These are phyloP conservation scores for Lepus townsendii DNA, from an alignment of 2,797 vertebrate species.

Conservation along the genomic window DNA sequence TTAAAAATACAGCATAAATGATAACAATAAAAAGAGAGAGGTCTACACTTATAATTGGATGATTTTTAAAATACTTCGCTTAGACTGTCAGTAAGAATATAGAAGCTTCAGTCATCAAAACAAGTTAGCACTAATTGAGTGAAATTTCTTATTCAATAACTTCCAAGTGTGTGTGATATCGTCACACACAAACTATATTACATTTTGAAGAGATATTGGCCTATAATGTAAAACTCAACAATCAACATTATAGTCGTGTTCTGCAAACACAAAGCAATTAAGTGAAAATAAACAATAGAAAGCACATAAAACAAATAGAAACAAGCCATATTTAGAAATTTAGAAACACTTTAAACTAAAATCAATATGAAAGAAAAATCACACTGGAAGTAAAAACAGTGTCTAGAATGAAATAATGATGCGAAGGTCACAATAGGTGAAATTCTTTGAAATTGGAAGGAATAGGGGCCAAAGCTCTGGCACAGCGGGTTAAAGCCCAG, in stretches of 20 bases:
- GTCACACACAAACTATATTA: not conserved
- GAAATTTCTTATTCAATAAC: not conserved
- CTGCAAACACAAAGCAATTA: not conserved
- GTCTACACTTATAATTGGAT: not conserved
- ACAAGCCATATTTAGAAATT: not conserved
- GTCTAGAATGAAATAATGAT: not conserved
- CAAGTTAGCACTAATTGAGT: not conserved
- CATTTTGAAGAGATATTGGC: not conserved
- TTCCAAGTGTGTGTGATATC: not conserved
- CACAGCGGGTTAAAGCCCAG: too few relatives aligned
- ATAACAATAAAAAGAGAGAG: not conserved
- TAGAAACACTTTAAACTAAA: not conserved
- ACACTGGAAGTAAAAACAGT: not conserved
- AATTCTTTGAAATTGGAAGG: not conserved
- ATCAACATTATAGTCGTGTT: not conserved
- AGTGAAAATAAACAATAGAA: not conserved
- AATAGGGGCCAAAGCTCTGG: too few relatives aligned
- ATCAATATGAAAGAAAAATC: not conserved
- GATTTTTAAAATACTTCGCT: not conserved
- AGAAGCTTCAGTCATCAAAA: not conserved
- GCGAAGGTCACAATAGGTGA: not conserved
- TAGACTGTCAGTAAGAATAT: not conserved
- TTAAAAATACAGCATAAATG: not conserved
- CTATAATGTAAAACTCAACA: not conserved
- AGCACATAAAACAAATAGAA: not conserved